phyloP scores from a whole-genome alignment of 2,888 invertebrate species.

The Zaprionus lineosus region DNA sequence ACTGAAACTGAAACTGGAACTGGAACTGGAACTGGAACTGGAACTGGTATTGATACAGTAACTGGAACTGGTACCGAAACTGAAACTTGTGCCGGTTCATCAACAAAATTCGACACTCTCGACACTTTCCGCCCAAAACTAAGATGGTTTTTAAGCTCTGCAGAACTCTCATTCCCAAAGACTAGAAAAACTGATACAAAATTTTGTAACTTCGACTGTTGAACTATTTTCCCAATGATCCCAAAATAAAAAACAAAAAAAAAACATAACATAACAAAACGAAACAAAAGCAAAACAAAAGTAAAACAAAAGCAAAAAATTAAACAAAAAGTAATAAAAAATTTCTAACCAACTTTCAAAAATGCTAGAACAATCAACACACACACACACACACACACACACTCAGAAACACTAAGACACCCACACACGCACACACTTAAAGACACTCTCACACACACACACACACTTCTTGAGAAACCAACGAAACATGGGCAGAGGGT shows the following conservation, averaged over 20 bases:
- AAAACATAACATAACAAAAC: not conserved
- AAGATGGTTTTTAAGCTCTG: not conserved
- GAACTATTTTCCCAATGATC: conserved; percentile 2
- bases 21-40: conserved; percentile 10
- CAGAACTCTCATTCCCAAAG: conserved; percentile 36
- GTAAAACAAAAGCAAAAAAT: not conserved
- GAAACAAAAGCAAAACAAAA: not conserved
- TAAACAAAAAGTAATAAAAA: conserved; percentile 13
- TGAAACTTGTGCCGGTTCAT: conserved; percentile 10
- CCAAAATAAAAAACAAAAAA: conserved; percentile 2
- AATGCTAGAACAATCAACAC: conserved; percentile 77
- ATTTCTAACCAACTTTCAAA: conserved; percentile 69
- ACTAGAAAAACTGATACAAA: conserved; percentile 55
- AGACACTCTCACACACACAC: not conserved
- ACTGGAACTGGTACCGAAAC: conserved; percentile 3
- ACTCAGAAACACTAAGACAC: not conserved
- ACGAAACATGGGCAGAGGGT: conserved; percentile 30
- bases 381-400: conserved; percentile 23
- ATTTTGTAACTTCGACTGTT: conserved; percentile 20
- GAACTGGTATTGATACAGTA: conserved; percentile 12
- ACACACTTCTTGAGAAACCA: conserved; percentile 63
- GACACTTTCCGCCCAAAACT: conserved; percentile 15
- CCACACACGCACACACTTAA: not conserved
- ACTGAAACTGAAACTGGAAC: conserved; percentile 35
- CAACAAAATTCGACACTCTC: conserved; percentile 9